These are phyloP conservation scores for Montipora cactus DNA, from an alignment of 64 coral and sea anemone genomes.

Conservation along the genomic window DNA sequence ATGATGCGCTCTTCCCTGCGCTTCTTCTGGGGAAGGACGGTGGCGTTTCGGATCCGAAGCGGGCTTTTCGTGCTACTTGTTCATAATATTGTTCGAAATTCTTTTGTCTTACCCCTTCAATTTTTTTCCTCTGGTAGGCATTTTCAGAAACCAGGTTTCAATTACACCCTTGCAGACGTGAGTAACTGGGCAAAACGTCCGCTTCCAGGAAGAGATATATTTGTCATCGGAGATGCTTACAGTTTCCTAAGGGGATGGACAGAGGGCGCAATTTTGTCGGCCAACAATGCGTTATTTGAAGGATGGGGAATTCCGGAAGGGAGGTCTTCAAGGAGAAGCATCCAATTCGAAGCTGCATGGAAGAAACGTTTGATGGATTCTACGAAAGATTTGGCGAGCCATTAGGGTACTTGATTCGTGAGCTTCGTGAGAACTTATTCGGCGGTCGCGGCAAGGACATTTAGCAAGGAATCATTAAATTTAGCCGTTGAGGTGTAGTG, in stretches of 20 bases:
- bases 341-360: background rate
- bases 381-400: background rate
- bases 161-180: constrained; percentile 69
- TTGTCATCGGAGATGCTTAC: constrained; percentile 78
- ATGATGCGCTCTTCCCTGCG: too few species aligned
- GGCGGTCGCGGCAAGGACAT: too few species aligned
- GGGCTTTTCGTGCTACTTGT: too few species aligned
- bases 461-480: too few species aligned
- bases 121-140: constrained; percentile 47
- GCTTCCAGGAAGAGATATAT: constrained; percentile 70
- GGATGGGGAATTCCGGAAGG: constrained; percentile 62
- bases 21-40: too few species aligned
- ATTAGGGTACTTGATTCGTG: background rate
- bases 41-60: too few species aligned
- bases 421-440: too few species aligned
- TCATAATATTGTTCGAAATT: background rate
- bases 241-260: constrained; percentile 76
- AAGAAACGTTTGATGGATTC: background rate
- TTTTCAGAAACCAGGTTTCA: constrained; percentile 81
- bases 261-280: constrained; percentile 69
- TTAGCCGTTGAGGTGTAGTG: too few species aligned
- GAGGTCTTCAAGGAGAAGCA: background rate
- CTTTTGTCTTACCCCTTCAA: background rate
- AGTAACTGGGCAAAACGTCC: constrained; percentile 87
- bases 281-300: constrained; percentile 70